These are phyloP conservation scores for Cynaeus angustus DNA, from an alignment of 2,888 invertebrate genomes.

Conservation along the genomic window DNA sequence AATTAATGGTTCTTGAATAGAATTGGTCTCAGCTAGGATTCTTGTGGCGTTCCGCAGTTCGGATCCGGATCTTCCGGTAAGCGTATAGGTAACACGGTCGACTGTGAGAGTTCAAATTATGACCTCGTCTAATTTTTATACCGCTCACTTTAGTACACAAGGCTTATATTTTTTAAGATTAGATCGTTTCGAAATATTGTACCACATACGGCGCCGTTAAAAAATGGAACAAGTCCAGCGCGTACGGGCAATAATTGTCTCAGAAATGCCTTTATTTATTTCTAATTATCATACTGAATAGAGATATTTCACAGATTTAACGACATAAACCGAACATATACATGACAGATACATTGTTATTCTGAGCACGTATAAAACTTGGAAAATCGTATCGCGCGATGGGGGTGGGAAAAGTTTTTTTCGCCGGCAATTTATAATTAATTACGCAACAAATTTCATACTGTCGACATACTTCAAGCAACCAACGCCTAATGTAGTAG, in stretches of 20 bases:
- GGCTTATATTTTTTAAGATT: conserved; percentile 44
- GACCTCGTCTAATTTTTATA: conserved; percentile 53
- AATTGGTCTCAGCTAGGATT: too few species aligned
- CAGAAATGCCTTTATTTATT: conserved; percentile 45
- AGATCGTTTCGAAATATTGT: conserved; percentile 45
- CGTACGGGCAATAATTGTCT: conserved; percentile 40
- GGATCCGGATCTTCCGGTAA: conserved; percentile 43
- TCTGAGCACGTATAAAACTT: neutral
- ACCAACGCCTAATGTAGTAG: conserved; percentile 46
- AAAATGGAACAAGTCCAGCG: conserved; percentile 43
- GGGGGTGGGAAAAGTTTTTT: conserved; percentile 25
- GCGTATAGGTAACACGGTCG: conserved; percentile 36
- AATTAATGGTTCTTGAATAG: too few species aligned
- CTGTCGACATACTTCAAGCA: conserved; percentile 43
- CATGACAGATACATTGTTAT: conserved; percentile 34
- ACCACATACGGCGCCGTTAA: conserved; percentile 39
- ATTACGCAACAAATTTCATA: conserved; percentile 37
- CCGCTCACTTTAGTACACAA: conserved; percentile 50
- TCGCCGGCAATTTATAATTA: conserved; percentile 9
- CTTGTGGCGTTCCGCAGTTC: too few species aligned
- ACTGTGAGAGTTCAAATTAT: conserved; percentile 52
- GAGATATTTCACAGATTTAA: conserved; percentile 42
- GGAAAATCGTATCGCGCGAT: conserved; percentile 18
- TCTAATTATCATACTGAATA: conserved; percentile 44
- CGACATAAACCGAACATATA: conserved; percentile 17